Percentiles rank a stretch among this genome's conserved stretches.
Evolutionary conservation across 2,797 vertebrate genomes (phyloP).

Genomic region (Avahi laniger): DNA sequence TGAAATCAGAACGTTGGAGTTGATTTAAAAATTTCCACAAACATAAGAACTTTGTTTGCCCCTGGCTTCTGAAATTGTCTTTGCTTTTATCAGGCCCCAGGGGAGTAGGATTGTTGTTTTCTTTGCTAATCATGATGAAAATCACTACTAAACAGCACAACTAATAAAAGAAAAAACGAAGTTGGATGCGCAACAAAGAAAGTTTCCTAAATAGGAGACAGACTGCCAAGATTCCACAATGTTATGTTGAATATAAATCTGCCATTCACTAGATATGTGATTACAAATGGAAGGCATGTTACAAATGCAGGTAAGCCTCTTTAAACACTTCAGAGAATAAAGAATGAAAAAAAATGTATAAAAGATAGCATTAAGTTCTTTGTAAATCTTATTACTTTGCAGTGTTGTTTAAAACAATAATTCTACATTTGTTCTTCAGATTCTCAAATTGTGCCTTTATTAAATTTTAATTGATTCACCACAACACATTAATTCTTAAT

Average conservation of each 20-base stretch:
- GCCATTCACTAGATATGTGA: not conserved
- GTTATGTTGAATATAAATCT: not conserved
- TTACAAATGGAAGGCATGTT: not conserved
- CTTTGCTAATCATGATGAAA: not conserved
- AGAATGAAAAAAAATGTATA: not conserved
- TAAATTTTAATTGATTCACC: constrained; percentile 73
- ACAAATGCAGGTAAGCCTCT: not conserved
- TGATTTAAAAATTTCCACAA: not conserved
- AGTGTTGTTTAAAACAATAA: not conserved
- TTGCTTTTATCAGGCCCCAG: not conserved
- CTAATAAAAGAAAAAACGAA: not conserved
- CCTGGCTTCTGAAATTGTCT: not conserved
- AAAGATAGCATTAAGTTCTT: not conserved
- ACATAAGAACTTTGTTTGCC: not conserved
- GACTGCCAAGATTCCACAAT: not conserved
- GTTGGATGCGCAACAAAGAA: not conserved
- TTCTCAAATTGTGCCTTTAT: constrained; percentile 42
- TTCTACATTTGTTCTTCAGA: constrained; percentile 8
- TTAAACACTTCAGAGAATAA: not conserved
- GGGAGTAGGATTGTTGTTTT: not conserved
- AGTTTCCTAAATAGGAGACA: not conserved
- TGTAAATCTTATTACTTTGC: not conserved
- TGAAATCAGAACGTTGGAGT: not conserved
- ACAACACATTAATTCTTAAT: constrained; percentile 74
- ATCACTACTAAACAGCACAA: not conserved